Base-by-base conservation (phyloP, 2,797 vertebrate genomes). In the Gymnothorax reevesii region DNA sequence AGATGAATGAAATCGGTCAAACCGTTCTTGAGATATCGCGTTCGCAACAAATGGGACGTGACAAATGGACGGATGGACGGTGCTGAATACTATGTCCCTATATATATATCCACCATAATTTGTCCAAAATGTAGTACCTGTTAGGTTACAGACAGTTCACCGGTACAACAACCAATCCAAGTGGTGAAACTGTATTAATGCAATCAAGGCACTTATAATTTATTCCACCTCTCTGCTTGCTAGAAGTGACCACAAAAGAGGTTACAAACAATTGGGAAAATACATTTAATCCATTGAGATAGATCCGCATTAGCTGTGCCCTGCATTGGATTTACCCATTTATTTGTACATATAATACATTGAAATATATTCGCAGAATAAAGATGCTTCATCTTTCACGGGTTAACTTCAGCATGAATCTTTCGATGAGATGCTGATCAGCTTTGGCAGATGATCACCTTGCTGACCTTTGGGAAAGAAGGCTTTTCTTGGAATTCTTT, bases 401-500 rank as follows among this genome's bases (percentile, higher is more conserved):
- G 22, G 13, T 27, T 25, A 25, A 25, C 27, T 25, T 71, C 66
- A 7, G 66, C 27, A 71, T 12, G 22, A 7, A 71, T 8, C n/a
- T 7, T 13, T 25, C 3, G 27, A 1, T 64, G 62, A 64, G 62
- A 64, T 42, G 33, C 33, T 17, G 27, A 33, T 33, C 9, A 75
- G 10, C 27, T 42, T 20, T 55, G 57, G 64, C 13, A 71, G 7
- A 22, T n/a, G 73, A 82, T 89, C 87, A 90, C 57, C 87, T 87
- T 88, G n/a, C 86, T 60, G 55, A 15, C 77, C 33, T 83, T 83
- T 84, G 82, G 42, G 83, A 64, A 17, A 93, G 89, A 7, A 92
- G 82, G 86, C 86, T 87, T 87, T 91, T 93, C 84, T 91, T 92
- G 0, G 91, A 90, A 83, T 92, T 93, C 52, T 87, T 92, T 62